A percentile compares a stretch with the other conserved stretches of the same genome.
These are phyloP conservation scores for Ctenopoma kingsleyae DNA, from an alignment of 2,797 vertebrate species.

Conservation along the genomic window DNA sequence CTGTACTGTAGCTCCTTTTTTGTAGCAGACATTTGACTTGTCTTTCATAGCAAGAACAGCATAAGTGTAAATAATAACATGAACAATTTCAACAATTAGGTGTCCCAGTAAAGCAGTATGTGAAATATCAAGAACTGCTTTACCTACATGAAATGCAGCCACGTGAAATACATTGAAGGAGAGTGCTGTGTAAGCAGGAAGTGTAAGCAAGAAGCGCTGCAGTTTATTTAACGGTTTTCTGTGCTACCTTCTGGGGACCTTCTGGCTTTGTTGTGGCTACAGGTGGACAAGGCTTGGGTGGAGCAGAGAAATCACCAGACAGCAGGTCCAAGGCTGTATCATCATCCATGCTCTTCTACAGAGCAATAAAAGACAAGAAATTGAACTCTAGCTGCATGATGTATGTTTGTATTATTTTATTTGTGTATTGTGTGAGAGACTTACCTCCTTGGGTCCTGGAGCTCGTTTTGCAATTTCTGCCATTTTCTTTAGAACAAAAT, in stretches of 20 bases:
- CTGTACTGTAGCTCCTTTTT: too few species aligned
- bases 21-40: not conserved
- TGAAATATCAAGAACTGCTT: not conserved
- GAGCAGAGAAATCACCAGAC: slow-evolving; percentile 73
- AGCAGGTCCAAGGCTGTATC: slow-evolving; percentile 77
- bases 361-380: slow-evolving; percentile 7
- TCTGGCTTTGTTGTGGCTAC: slow-evolving; percentile 1
- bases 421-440: not conserved
- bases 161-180: not conserved
- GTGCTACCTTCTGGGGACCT: slow-evolving; percentile 67
- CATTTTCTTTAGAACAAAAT: slow-evolving; percentile 59
- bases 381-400: not conserved
- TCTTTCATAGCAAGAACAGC: too few species aligned
- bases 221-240: not conserved
- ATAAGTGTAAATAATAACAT: not conserved
- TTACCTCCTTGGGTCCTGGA: slow-evolving; percentile 70
- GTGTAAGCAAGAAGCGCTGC: not conserved
- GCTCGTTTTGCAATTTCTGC: slow-evolving; percentile 53
- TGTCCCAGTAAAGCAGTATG: not conserved
- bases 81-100: not conserved
- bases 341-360: slow-evolving; percentile 75
- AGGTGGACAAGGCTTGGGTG: slow-evolving; percentile 42
- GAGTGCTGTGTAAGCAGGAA: not conserved
- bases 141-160: too few species aligned
- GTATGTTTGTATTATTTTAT: not conserved